Conservation (phyloP, 2,797 vertebrate species). For the Heterohyrax brucei region DNA sequence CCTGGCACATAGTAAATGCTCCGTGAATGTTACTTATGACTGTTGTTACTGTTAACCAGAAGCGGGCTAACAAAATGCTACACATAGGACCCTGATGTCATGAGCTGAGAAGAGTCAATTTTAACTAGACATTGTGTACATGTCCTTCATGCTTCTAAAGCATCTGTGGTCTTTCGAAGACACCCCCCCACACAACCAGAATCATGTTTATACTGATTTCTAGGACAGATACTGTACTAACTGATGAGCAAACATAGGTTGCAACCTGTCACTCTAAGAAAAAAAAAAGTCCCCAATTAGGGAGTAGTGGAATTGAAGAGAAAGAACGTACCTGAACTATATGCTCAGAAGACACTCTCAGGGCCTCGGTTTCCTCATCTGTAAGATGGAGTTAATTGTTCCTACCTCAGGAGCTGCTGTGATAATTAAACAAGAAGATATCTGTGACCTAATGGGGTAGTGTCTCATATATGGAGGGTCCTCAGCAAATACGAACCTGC, state of each 20-base stretch:
- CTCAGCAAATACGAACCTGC: not conserved
- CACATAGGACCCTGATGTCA: not conserved
- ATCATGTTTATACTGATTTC: not conserved
- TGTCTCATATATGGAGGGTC: not conserved
- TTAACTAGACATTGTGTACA: not conserved
- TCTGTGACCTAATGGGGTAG: not conserved
- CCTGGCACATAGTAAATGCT: not conserved
- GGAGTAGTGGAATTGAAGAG: not conserved
- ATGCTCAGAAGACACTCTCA: not conserved
- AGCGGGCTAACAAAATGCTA: slow-evolving; percentile 3
- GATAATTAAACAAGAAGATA: not conserved
- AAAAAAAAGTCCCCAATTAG: not conserved
- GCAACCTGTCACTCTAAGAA: not conserved
- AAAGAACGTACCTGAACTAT: not conserved
- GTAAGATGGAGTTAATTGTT: not conserved
- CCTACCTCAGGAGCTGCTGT: not conserved
- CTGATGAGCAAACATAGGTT: not conserved
- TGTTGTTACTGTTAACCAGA: not conserved
- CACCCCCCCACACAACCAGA: not conserved
- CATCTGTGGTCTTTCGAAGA: not conserved
- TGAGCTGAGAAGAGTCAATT: not conserved
- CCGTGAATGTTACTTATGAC: not conserved
- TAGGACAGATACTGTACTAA: not conserved
- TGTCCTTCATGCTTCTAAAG: not conserved
- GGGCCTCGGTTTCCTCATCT: slow-evolving; percentile 26